Conservation (phyloP, 2,797 vertebrate genomes). For the Pitangus sulphuratus region DNA sequence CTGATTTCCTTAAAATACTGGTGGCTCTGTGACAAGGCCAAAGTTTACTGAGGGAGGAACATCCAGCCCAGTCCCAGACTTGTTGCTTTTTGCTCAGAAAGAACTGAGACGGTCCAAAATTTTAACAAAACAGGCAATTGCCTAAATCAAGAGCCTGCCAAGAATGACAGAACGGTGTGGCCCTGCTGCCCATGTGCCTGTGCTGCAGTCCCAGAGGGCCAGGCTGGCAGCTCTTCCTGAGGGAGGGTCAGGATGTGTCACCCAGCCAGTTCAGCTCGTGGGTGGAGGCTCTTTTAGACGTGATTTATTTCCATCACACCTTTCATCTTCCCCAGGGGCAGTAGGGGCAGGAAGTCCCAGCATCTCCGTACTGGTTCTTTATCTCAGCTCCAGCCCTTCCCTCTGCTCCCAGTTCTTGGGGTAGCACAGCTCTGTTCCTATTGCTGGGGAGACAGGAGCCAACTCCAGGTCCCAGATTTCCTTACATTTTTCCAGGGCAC, state of each 20-base stretch:
- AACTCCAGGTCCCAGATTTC: not conserved
- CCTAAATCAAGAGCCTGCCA: not conserved
- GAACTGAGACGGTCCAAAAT: not conserved
- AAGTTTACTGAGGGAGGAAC: not conserved
- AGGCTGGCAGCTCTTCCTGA: constrained; percentile 31
- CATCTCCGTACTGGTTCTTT: not conserved
- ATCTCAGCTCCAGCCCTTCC: not conserved
- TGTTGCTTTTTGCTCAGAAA: not conserved
- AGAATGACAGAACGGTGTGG: not conserved
- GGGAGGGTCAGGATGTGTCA: constrained; percentile 21
- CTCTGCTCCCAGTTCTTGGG: not conserved
- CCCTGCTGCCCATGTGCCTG: not conserved
- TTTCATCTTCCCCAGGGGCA: not conserved
- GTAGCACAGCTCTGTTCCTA: not conserved
- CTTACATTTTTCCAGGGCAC: not conserved
- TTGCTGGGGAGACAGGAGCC: not conserved
- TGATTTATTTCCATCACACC: constrained; percentile 31
- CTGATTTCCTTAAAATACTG: not conserved
- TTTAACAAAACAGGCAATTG: not conserved
- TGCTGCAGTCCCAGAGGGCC: not conserved
- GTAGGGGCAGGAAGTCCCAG: not conserved
- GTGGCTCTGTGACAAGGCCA: not conserved
- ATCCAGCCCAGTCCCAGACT: not conserved
- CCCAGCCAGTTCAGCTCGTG: not conserved
- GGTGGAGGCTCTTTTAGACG: constrained; percentile 19